Evolutionary conservation across 2,113 vertebrate genomes (phyloP).

Genomic region (Petaurus breviceps): DNA sequence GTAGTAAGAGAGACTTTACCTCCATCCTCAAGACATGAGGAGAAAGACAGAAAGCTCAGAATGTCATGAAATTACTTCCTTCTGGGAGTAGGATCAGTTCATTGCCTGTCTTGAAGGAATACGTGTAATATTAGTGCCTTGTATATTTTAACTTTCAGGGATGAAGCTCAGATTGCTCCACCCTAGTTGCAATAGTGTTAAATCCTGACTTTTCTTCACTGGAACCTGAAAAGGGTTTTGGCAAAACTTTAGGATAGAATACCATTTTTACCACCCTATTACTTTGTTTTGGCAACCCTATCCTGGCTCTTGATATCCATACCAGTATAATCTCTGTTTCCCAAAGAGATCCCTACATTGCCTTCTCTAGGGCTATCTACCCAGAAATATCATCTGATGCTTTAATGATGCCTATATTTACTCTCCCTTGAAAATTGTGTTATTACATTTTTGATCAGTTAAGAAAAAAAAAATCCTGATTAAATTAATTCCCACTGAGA

Average conservation of each 20-base stretch:
- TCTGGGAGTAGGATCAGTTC: neutral
- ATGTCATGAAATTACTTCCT: neutral
- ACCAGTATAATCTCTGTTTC: neutral
- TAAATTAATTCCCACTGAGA: neutral
- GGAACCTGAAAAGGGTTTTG: neutral
- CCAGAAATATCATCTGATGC: neutral
- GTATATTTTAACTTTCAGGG: neutral
- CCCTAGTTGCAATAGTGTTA: neutral
- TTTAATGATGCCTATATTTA: neutral
- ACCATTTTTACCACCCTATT: neutral
- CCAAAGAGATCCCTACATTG: accelerated
- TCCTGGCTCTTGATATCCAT: neutral
- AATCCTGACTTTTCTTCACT: neutral
- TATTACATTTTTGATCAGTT: neutral
- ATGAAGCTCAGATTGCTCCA: neutral
- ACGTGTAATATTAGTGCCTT: neutral
- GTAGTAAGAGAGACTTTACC: neutral
- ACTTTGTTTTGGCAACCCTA: neutral
- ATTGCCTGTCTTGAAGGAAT: neutral
- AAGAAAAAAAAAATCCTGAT: neutral
- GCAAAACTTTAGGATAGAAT: neutral
- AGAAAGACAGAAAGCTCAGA: neutral
- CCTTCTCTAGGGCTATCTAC: neutral
- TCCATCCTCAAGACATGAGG: neutral
- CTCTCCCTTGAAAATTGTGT: neutral